These are phyloP conservation scores for Branchellion lobata DNA, from an alignment of 2,888 invertebrate genomes.

Conservation along the genomic window DNA sequence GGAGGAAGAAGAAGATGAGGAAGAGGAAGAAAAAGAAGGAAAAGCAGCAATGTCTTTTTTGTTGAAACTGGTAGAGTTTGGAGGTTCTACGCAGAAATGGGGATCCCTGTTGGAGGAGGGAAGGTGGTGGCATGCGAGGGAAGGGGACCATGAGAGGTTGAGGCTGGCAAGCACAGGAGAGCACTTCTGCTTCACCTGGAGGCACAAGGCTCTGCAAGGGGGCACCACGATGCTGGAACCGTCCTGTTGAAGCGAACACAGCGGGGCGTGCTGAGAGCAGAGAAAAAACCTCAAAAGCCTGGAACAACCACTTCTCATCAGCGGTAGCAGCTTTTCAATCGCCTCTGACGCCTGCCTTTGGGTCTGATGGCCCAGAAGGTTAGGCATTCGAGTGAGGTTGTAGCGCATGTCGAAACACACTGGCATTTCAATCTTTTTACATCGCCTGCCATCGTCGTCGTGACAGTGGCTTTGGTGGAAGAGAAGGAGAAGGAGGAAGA, in stretches of 20 bases:
- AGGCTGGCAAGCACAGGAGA: conserved; percentile 5
- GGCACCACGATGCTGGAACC: conserved; percentile 41
- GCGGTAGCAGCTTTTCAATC: conserved; percentile 27
- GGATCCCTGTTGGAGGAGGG: conserved; percentile 7
- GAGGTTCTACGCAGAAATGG: conserved; percentile 33
- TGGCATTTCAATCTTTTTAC: conserved; percentile 28
- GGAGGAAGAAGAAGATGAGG: too few relatives aligned
- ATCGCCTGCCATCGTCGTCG: too few relatives aligned
- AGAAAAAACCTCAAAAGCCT: conserved; percentile 34
- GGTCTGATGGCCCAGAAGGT: conserved; percentile 30
- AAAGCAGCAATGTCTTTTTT: too few relatives aligned
- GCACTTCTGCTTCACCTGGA: conserved; percentile 25
- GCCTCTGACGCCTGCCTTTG: conserved; percentile 28
- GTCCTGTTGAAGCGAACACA: conserved; percentile 30
- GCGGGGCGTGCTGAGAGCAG: conserved; percentile 33
- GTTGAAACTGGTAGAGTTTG: not conserved
- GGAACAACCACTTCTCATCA: conserved; percentile 31
- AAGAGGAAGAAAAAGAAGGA: too few relatives aligned
- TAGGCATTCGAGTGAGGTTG: conserved; percentile 37
- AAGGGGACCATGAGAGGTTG: conserved; percentile 24
- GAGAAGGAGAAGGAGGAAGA: too few relatives aligned
- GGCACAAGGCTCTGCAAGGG: conserved; percentile 37
- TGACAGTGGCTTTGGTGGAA: too few relatives aligned
- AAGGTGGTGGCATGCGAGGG: conserved; percentile 26
- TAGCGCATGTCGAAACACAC: conserved; percentile 35